Evolutionary conservation across 2,797 vertebrate species (phyloP).

Genomic region (Chelon auratus): DNA sequence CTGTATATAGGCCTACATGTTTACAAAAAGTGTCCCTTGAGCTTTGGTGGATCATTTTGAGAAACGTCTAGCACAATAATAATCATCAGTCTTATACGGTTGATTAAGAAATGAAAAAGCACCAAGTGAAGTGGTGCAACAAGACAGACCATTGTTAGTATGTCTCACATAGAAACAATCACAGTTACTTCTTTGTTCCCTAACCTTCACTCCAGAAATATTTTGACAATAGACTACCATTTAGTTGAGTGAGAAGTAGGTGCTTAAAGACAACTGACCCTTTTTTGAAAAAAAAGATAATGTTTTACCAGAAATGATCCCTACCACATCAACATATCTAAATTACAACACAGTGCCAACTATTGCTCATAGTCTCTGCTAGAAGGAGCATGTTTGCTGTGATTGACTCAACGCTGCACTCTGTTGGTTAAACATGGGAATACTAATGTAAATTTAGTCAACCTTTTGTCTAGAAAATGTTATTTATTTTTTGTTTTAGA

Average conservation of each 20-base stretch:
- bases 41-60: not conserved
- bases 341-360: not conserved
- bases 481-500: too few relatives aligned
- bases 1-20: not conserved
- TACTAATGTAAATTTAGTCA: not conserved
- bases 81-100: not conserved
- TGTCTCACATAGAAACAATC: not conserved
- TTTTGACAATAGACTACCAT: not conserved
- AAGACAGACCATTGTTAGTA: too few relatives aligned
- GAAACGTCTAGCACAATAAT: not conserved
- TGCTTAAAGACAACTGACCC: not conserved
- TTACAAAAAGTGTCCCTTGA: too few relatives aligned
- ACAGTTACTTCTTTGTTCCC: not conserved
- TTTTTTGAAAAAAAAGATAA: not conserved
- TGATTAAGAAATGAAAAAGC: too few relatives aligned
- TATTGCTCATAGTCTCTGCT: constrained; percentile 2
- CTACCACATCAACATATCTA: constrained; percentile 1
- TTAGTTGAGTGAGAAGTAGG: not conserved
- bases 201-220: not conserved
- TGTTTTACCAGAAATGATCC: not conserved
- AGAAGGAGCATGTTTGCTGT: not conserved
- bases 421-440: constrained; percentile 46
- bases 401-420: constrained; percentile 33
- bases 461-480: not conserved
- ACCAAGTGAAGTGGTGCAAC: not conserved